These are phyloP conservation scores for Pseudorhiza aurosa DNA, from an alignment of 30 jellyfish, hydroid and myxozoan species.

Conservation along the genomic window DNA sequence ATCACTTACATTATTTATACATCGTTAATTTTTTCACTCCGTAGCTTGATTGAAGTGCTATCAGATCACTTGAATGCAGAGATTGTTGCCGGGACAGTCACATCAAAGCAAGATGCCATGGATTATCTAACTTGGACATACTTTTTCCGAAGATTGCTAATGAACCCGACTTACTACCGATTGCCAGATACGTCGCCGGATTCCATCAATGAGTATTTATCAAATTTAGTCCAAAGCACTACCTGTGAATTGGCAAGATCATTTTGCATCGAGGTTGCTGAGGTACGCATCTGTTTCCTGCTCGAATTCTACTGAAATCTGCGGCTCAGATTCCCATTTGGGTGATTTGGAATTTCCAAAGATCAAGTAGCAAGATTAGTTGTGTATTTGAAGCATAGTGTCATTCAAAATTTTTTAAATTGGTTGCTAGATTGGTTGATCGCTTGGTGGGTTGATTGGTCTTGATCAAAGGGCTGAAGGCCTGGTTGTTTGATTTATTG, in stretches of 20 bases:
- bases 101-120: constrained; percentile 96
- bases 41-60: constrained; percentile 84
- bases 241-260: constrained; percentile 86
- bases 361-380: too few species aligned
- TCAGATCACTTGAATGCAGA: constrained; percentile 99
- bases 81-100: constrained; percentile 96
- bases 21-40: too few species aligned
- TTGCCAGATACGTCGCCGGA: constrained; percentile 76
- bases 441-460: too few species aligned
- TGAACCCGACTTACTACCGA: constrained; percentile 95
- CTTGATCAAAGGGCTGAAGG: too few species aligned
- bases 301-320: too few species aligned
- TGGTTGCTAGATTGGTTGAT: too few species aligned
- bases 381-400: too few species aligned
- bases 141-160: constrained; percentile 84
- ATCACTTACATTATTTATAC: too few species aligned
- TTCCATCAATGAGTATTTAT: constrained; percentile 71
- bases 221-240: constrained; percentile 72
- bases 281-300: constrained; percentile 45
- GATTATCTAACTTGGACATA: constrained; percentile 96
- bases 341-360: too few species aligned
- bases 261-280: constrained; percentile 78
- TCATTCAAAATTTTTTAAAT: too few species aligned
- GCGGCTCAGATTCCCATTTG: too few species aligned
- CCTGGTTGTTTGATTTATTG: too few species aligned